Conservation (phyloP, 2,888 invertebrate genomes). For the Melikaiella ostensackeni region DNA sequence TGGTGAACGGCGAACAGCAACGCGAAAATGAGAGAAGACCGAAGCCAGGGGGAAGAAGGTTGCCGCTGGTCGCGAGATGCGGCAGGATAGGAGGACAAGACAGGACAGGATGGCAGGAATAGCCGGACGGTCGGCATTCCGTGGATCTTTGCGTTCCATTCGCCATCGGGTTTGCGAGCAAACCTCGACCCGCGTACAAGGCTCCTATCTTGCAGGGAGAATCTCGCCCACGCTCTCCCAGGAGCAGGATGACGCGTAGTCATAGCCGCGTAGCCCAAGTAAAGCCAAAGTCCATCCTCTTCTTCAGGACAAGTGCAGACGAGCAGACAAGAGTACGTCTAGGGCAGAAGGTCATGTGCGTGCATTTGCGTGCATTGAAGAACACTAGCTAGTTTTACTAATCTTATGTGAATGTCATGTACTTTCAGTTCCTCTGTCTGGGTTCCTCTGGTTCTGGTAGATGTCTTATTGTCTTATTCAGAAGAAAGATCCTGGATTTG, state of each 20-base stretch:
- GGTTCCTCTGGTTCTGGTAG: neutral
- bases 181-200: conserved; percentile 49
- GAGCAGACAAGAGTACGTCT: conserved; percentile 25
- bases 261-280: neutral
- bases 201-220: conserved; percentile 51
- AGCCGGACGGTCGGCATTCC: conserved; percentile 68
- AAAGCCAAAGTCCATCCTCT: conserved; percentile 17
- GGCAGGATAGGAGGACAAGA: conserved; percentile 62
- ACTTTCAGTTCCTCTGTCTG: conserved; percentile 21
- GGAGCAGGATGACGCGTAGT: conserved; percentile 33
- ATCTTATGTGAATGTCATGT: conserved; percentile 30
- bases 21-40: conserved; percentile 35
- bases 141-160: conserved; percentile 66
- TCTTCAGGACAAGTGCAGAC: conserved; percentile 12
- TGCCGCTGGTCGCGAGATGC: conserved; percentile 54
- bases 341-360: conserved; percentile 36
- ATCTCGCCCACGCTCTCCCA: conserved; percentile 54
- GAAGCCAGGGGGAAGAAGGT: conserved; percentile 20
- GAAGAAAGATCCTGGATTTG: conserved; percentile 3
- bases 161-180: conserved; percentile 58
- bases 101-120: conserved; percentile 57
- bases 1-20: conserved; percentile 21
- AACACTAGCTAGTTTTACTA: conserved; percentile 25
- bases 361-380: conserved; percentile 28
- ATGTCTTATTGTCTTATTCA: conserved; percentile 21